Conservation (phyloP, 2,888 invertebrate species). For the Syrphus vitripennis region DNA sequence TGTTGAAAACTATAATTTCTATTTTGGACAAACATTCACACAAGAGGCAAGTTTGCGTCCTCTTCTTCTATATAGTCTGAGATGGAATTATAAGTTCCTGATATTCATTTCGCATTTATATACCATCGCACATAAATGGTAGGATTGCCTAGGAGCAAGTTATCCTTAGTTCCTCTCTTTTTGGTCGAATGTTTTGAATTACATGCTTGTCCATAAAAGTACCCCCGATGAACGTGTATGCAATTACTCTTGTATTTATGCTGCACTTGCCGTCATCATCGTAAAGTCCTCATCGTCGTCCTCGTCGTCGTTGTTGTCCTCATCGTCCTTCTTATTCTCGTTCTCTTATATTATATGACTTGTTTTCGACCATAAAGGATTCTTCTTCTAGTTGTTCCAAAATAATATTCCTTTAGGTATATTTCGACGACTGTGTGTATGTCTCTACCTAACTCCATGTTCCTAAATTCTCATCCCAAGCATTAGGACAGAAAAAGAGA, state of each 20-base stretch:
- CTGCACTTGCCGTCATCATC: constrained; percentile 65
- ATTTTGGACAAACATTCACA: constrained; percentile 27
- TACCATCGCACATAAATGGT: not conserved
- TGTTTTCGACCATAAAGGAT: constrained; percentile 58
- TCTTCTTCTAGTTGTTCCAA: constrained; percentile 18
- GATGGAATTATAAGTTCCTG: not conserved
- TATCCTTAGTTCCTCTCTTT: too few species aligned
- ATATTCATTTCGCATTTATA: constrained; percentile 36
- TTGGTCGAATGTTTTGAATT: constrained; percentile 35
- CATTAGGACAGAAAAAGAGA: not conserved
- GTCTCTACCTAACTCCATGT: not conserved
- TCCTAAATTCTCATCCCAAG: not conserved
- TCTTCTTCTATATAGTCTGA: not conserved
- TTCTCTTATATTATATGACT: constrained; percentile 53
- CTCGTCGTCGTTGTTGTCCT: constrained; percentile 31
- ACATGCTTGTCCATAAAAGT: constrained; percentile 53
- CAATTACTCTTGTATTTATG: constrained; percentile 69
- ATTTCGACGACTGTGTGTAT: not conserved
- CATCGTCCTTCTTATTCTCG: constrained; percentile 41
- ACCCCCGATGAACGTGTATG: constrained; percentile 53
- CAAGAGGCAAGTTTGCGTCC: constrained; percentile 29
- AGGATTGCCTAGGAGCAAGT: not conserved
- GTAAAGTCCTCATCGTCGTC: constrained; percentile 41
- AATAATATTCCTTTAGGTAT: not conserved
- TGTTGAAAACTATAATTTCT: constrained; percentile 21